Base-by-base conservation (phyloP, 2,888 invertebrate genomes). In the Reticulitermes lucifugus region DNA sequence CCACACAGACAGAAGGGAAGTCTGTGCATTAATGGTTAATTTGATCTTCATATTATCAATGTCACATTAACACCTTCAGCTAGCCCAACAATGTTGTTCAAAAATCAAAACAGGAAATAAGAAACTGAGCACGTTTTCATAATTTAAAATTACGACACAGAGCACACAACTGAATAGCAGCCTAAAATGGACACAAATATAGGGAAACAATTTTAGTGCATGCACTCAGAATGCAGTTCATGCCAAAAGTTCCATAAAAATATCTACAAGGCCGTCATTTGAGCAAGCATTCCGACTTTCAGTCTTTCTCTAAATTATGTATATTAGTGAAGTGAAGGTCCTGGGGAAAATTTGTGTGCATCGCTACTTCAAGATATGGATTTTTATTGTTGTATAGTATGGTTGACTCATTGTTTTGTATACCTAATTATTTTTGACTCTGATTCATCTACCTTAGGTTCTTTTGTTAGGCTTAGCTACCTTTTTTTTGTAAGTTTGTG, bases 51-150 rank as follows among this genome's bases (percentile, higher is more conserved):
- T n/a, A 77, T 77, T 77, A 51, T n/a, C 7, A 77, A 46, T 46
- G 22, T 77, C 77, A 77, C 41, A 77, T n/a, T 46, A 22, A 77
- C 46, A 77, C 46, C 51, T 77, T 77, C 77, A 51, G 12, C 41
- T 25, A 77, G 2, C 46, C 22, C 77, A 77, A 77, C 6, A 51
- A 46, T 77, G 46, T 12, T 35, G 73, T 35, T 73, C 43, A 41
- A 73, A 73, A 73, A 73, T 73, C 73, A 77, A 43, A 77, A 77
- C 77, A n/a, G 77, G 21, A 77, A n/a, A 77, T 6, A 77, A 46
- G 10, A 46, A 77, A 51, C 41, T 18, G 51, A 77, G 46, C 77
- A 41, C 41, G 43, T 41, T 70, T 25, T 70, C 25, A 70, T 70
- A 55, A 55, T 55, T 55, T 2, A 55, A 55, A 55, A 65, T 25